Conservation (phyloP, 2,888 invertebrate species). For the Trissolcus japonicus region DNA sequence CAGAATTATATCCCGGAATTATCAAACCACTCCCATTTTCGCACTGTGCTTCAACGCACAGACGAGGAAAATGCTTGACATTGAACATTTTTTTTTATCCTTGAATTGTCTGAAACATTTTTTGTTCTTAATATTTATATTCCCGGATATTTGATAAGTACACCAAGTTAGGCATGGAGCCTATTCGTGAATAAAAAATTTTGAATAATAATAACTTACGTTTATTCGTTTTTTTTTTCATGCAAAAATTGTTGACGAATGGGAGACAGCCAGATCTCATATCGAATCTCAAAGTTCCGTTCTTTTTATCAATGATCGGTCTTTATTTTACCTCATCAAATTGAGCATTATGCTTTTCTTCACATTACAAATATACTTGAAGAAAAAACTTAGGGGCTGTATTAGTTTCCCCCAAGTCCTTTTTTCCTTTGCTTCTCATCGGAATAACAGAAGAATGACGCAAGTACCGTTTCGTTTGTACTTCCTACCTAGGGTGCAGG, state of each 20-base stretch:
- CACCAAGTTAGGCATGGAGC: neutral
- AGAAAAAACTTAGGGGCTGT: slow-evolving; percentile 53
- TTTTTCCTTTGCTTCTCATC: slow-evolving; percentile 53
- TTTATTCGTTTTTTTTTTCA: no score
- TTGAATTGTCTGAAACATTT: no score
- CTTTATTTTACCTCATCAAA: slow-evolving; percentile 53
- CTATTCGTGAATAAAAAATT: no score
- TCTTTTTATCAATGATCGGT: slow-evolving; percentile 47
- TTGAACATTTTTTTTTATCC: neutral
- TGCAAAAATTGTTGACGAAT: neutral
- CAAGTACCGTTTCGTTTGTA: slow-evolving; percentile 61
- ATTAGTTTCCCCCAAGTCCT: slow-evolving; percentile 54
- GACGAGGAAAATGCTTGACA: neutral
- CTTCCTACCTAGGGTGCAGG: slow-evolving; percentile 60
- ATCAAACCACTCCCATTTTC: slow-evolving; percentile 57
- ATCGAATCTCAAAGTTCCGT: slow-evolving; percentile 46
- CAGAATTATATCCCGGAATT: slow-evolving; percentile 24
- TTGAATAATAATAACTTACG: no score
- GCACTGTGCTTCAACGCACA: neutral
- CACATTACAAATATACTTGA: slow-evolving; percentile 54
- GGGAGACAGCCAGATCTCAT: slow-evolving; percentile 28
- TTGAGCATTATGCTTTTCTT: slow-evolving; percentile 57
- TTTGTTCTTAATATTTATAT: neutral
- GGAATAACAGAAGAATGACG: slow-evolving; percentile 60
- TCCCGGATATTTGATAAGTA: neutral